Percentiles rank a stretch among this genome's conserved stretches.
Evolutionary conservation across 2,888 invertebrate genomes (phyloP).

Genomic region (Amiota communis): DNA sequence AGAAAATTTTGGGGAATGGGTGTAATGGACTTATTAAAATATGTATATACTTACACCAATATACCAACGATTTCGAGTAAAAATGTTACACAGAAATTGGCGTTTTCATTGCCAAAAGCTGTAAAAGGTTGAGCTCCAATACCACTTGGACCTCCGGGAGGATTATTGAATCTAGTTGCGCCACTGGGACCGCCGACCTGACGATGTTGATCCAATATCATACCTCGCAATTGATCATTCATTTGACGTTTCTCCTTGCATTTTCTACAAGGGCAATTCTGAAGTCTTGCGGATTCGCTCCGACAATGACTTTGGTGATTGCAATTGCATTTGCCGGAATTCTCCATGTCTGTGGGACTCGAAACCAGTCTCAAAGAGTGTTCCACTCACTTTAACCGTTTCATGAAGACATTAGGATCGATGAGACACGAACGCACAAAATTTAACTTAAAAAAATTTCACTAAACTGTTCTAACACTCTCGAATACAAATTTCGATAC

Average conservation of each 20-base stretch:
- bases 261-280: conserved; percentile 52
- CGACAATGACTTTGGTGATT: conserved; percentile 13
- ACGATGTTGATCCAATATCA: neutral
- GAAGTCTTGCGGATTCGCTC: conserved; percentile 23
- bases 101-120: conserved; percentile 38
- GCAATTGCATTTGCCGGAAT: conserved; percentile 36
- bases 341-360: neutral
- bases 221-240: neutral
- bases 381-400: no score
- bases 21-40: no score
- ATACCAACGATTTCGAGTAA: conserved; percentile 48
- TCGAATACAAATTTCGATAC: neutral
- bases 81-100: conserved; percentile 46
- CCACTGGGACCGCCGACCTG: neutral
- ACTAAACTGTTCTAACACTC: no score
- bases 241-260: conserved; percentile 41
- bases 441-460: no score
- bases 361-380: no score
- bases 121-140: conserved; percentile 27
- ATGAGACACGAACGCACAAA: no score
- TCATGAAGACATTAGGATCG: no score
- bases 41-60: conserved; percentile 46
- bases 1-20: neutral
- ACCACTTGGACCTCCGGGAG: conserved; percentile 30
- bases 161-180: conserved; percentile 29